Conservation (phyloP, 1,140 invertebrate species). For the Halyomorpha halys region DNA sequence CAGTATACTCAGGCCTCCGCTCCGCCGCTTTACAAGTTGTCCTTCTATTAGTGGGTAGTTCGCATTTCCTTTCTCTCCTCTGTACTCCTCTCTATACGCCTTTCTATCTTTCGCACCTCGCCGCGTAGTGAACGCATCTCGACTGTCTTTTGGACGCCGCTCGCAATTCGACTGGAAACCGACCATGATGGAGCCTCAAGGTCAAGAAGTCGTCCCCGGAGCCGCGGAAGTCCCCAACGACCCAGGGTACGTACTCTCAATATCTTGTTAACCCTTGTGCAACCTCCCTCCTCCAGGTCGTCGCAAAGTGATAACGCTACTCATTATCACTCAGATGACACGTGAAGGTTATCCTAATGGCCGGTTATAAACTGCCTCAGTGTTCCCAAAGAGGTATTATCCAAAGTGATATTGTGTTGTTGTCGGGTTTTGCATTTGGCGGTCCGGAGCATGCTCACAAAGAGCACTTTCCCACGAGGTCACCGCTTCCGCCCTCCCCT, state of each 20-base stretch:
- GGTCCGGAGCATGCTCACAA: conserved; percentile 7
- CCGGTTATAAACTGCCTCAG: not conserved
- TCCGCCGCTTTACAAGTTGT: not conserved
- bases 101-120: not conserved
- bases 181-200: conserved; percentile 28
- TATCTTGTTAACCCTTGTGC: not conserved
- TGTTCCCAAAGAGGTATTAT: not conserved
- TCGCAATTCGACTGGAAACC: not conserved
- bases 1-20: conserved; percentile 1
- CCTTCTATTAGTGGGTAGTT: conserved; percentile 15
- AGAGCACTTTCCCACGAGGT: conserved; percentile 4
- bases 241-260: conserved; percentile 27
- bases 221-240: conserved; percentile 30
- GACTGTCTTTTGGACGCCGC: not conserved
- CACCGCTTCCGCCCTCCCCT: not conserved
- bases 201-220: conserved; percentile 27
- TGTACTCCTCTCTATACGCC: not conserved
- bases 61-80: conserved; percentile 4
- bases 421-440: conserved; percentile 21
- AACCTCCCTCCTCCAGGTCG: conserved; percentile 6
- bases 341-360: not conserved
- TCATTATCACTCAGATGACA: not conserved
- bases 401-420: not conserved
- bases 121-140: not conserved
- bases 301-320: not conserved